Percentiles rank a stretch among this genome's conserved stretches.
phyloP scores from a whole-genome alignment of 2,797 vertebrate genomes.

The Coendou prehensilis region DNA sequence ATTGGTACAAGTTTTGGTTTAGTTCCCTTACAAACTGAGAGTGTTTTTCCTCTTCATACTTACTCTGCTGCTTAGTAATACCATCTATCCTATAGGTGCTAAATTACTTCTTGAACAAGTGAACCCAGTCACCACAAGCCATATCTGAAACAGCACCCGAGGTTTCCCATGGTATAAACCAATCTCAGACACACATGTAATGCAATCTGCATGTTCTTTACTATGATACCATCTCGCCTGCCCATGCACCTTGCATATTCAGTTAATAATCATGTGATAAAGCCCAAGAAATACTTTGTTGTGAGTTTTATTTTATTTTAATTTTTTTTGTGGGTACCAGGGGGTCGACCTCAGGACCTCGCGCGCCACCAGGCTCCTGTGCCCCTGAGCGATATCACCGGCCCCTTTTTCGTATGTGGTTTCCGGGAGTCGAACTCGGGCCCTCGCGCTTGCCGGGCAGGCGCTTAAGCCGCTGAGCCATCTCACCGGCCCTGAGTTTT shows the following conservation, averaged over 20 bases:
- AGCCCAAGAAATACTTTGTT: not conserved
- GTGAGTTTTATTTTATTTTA: slow-evolving; percentile 68
- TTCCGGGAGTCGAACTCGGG: no score
- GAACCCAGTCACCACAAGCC: not conserved
- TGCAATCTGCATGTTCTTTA: not conserved
- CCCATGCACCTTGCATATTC: not conserved
- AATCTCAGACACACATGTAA: accelerated
- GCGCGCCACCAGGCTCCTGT: no score
- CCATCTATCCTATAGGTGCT: accelerated
- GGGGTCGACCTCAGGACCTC: no score
- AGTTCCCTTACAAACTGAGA: not conserved
- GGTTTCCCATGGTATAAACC: no score
- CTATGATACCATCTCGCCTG: not conserved
- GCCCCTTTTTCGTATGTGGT: no score
- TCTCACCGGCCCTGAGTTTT: no score
- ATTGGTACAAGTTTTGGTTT: not conserved
- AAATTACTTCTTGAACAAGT: not conserved
- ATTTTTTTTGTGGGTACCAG: no score
- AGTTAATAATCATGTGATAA: not conserved
- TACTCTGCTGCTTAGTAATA: not conserved
- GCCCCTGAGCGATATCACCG: no score
- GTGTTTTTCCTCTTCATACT: not conserved
- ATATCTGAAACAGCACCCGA: not conserved
- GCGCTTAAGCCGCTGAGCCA: no score
- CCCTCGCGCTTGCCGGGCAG: no score